These are phyloP conservation scores for Mastacembelus armatus DNA, from an alignment of 2,797 vertebrate genomes.

Conservation along the genomic window DNA sequence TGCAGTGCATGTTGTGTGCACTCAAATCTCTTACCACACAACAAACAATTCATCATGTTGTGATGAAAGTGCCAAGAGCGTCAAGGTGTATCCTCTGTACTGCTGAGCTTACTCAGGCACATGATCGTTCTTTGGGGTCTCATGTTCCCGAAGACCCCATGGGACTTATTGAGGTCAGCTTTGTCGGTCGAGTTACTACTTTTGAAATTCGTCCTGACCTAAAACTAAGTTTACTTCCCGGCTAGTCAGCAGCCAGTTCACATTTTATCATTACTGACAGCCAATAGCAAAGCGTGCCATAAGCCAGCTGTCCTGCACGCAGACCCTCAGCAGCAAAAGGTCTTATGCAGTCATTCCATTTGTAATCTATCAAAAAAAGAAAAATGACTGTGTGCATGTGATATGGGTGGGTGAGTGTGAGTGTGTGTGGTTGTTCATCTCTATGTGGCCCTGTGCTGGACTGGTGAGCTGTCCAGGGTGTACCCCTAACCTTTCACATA, in stretches of 20 bases:
- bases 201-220: slow-evolving; percentile 39
- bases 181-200: slow-evolving; percentile 29
- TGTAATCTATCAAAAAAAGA: slow-evolving; percentile 15
- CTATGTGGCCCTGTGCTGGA: neutral
- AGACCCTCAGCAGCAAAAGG: neutral
- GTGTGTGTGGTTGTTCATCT: too few relatives aligned
- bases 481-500: too few relatives aligned
- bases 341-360: neutral
- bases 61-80: slow-evolving; percentile 14
- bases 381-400: neutral
- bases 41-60: slow-evolving; percentile 58
- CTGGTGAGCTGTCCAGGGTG: slow-evolving; percentile 20
- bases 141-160: slow-evolving; percentile 2
- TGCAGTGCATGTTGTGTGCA: neutral
- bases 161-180: slow-evolving; percentile 36
- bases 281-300: neutral
- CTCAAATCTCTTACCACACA: slow-evolving; percentile 18
- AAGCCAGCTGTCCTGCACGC: slow-evolving; percentile 12
- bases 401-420: too few relatives aligned
- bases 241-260: slow-evolving; percentile 23
- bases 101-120: slow-evolving; percentile 24
- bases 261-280: slow-evolving; percentile 38
- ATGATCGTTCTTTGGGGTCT: slow-evolving; percentile 30
- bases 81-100: slow-evolving; percentile 12
- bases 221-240: slow-evolving; percentile 42